phyloP scores from a whole-genome alignment of 2,797 vertebrate genomes.

The Clangula hyemalis region DNA sequence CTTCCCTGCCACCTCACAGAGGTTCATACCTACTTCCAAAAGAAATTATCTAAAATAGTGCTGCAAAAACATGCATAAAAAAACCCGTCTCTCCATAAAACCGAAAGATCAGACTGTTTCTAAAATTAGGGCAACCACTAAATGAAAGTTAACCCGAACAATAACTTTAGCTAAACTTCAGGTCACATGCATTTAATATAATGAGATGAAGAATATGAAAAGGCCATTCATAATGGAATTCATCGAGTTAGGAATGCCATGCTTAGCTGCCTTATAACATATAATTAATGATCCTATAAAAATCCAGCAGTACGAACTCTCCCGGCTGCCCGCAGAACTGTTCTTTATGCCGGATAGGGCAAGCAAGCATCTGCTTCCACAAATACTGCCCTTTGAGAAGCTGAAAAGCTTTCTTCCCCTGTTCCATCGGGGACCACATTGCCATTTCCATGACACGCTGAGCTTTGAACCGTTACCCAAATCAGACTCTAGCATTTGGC shows the following conservation, averaged over 20 bases:
- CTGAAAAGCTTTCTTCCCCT: constrained; percentile 1
- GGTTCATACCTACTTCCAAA: constrained; percentile 7
- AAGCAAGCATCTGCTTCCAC: constrained; percentile 63
- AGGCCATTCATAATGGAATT: constrained; percentile 77
- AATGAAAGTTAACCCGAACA: constrained; percentile 76
- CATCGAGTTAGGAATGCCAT: constrained; percentile 72
- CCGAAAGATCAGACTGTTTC: constrained; percentile 71
- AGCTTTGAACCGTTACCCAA: constrained; percentile 62
- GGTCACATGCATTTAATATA: constrained; percentile 74
- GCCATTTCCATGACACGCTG: constrained; percentile 44
- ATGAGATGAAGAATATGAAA: constrained; percentile 77
- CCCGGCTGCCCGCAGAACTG: constrained; percentile 44
- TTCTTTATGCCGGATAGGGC: constrained; percentile 59
- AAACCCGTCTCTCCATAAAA: constrained; percentile 63
- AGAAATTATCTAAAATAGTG: constrained; percentile 56
- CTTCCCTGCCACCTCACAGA: constrained; percentile 12
- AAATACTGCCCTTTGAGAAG: constrained; percentile 68
- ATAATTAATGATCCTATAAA: constrained; percentile 78
- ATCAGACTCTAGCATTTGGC: constrained; percentile 53
- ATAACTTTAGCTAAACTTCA: constrained; percentile 77
- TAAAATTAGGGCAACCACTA: constrained; percentile 73
- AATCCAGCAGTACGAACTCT: constrained; percentile 63
- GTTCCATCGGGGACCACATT: constrained; percentile 41
- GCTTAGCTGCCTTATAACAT: constrained; percentile 75
- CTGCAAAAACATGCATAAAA: constrained; percentile 61